Conservation (phyloP, 1,140 invertebrate species). For the Temnothorax curvispinosus region DNA sequence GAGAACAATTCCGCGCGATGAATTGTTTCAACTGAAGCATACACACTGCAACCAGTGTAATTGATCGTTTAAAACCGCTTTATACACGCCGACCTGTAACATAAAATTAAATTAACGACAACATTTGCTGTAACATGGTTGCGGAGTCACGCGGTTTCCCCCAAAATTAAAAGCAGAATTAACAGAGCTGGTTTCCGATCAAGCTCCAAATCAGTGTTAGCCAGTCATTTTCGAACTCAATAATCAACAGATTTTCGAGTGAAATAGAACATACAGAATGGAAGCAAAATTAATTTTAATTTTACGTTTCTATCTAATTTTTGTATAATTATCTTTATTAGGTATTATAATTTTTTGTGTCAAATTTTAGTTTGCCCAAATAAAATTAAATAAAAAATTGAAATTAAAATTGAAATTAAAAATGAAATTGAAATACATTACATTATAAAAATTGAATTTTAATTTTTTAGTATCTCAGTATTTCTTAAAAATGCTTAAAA, state of each 20-base stretch:
- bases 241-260: conserved; percentile 1
- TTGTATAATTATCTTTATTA: not conserved
- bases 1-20: conserved; percentile 4
- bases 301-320: not conserved
- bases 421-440: not conserved
- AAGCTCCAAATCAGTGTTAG: conserved; percentile 29
- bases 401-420: not conserved
- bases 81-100: not conserved
- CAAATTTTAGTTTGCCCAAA: not conserved
- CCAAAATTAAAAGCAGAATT: conserved; percentile 31
- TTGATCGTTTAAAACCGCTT: conserved; percentile 41
- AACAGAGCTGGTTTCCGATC: conserved; percentile 21
- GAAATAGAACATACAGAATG: not conserved
- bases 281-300: not conserved
- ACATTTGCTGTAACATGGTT: conserved; percentile 36
- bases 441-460: not conserved
- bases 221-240: not conserved
- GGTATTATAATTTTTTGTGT: not conserved
- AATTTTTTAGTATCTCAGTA: not conserved
- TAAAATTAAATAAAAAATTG: not conserved
- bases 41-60: not conserved
- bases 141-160: conserved; percentile 22
- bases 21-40: conserved; percentile 1
- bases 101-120: conserved; percentile 54
- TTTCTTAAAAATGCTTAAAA: not conserved